Conservation (phyloP, 2,888 invertebrate genomes). For the Chaetogeoica ovagalla region DNA sequence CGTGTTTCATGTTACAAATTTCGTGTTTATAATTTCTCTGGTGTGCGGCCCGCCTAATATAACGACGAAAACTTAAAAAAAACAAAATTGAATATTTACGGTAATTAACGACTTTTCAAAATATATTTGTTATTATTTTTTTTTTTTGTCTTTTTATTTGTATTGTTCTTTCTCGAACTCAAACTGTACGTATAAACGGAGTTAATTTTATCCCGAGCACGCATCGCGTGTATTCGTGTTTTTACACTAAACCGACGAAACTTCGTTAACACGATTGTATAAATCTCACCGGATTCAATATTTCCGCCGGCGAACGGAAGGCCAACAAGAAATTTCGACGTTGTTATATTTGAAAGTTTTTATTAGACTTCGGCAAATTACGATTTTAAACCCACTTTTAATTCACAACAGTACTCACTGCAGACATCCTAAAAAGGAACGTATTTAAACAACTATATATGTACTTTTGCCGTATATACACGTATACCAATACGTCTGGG, state of each 20-base stretch:
- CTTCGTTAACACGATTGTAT: neutral
- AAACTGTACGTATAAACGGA: too few species aligned
- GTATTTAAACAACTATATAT: neutral
- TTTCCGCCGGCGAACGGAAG: neutral
- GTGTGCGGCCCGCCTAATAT: too few species aligned
- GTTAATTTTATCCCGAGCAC: too few species aligned
- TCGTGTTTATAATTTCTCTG: too few species aligned
- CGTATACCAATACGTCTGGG: neutral
- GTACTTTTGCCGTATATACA: neutral
- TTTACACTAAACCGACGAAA: neutral
- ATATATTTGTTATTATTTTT: too few species aligned
- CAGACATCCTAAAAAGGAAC: neutral
- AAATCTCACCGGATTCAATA: neutral
- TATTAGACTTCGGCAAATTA: neutral
- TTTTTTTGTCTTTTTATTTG: too few species aligned
- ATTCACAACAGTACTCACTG: neutral
- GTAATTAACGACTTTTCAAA: too few species aligned
- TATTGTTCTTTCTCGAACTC: too few species aligned
- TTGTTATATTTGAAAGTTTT: slow-evolving; percentile 17
- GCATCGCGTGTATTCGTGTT: too few species aligned
- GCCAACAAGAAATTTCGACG: neutral
- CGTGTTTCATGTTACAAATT: too few species aligned
- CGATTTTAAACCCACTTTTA: slow-evolving; percentile 1
- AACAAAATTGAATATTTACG: too few species aligned
- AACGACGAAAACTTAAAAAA: too few species aligned